These are phyloP conservation scores for Phenganax subtilis DNA, from an alignment of 92 coral and sea anemone species.

Conservation along the genomic window DNA sequence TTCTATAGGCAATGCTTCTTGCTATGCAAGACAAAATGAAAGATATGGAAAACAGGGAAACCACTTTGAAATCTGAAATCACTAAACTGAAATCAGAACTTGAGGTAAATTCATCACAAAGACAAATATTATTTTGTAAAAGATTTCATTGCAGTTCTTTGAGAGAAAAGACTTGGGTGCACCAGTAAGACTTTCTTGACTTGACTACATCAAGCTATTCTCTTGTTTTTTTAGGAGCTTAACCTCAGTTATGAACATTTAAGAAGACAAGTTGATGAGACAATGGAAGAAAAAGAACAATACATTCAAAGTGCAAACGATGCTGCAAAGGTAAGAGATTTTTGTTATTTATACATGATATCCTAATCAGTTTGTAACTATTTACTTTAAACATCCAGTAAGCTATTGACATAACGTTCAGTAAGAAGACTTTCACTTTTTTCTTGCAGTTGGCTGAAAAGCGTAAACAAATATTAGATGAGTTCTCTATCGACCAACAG, in stretches of 20 bases:
- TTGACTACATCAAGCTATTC: not conserved
- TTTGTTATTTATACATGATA: too few relatives aligned
- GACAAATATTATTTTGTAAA: too few relatives aligned
- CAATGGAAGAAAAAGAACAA: slow-evolving; percentile 37
- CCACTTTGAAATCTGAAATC: not conserved
- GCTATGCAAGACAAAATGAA: slow-evolving; percentile 23
- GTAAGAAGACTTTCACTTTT: not conserved
- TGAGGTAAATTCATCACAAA: not conserved
- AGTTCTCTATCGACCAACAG: slow-evolving; percentile 87
- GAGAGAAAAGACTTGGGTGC: too few relatives aligned
- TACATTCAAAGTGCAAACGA: slow-evolving; percentile 37
- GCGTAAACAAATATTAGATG: slow-evolving; percentile 76
- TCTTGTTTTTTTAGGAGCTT: not conserved
- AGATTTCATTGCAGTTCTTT: too few relatives aligned
- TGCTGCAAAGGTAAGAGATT: slow-evolving; percentile 20
- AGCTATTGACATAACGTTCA: not conserved
- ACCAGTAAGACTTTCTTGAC: too few relatives aligned
- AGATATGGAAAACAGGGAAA: slow-evolving; percentile 18
- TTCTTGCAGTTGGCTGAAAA: slow-evolving; percentile 75
- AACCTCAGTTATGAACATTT: slow-evolving; percentile 37
- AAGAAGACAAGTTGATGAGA: slow-evolving; percentile 39
- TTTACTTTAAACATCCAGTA: too few relatives aligned
- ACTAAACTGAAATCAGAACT: slow-evolving; percentile 34
- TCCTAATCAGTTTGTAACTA: too few relatives aligned
- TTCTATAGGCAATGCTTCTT: slow-evolving; percentile 20